Base-by-base conservation (phyloP, 2,888 invertebrate species). In the Ormyrus pomaceus region DNA sequence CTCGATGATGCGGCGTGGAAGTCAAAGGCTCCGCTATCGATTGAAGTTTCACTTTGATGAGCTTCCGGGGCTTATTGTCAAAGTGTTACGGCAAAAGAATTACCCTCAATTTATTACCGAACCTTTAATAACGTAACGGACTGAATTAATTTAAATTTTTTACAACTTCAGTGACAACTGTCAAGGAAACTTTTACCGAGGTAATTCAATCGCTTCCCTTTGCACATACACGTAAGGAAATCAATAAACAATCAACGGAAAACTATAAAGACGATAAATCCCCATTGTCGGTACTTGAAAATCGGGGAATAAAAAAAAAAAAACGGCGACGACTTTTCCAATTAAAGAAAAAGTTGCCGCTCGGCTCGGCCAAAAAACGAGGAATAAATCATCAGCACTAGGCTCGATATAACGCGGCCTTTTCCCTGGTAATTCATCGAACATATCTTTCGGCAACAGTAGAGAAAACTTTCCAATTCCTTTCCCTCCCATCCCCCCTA, bases 391-490 rank as follows among this genome's bases (percentile, higher is more conserved):
- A 77, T 34, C 34, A 76, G 46, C 50, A 10, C 34, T 34, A 53
- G 46, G 11, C 11, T 34, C 34, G 70, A 76, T 46, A 34, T 69
- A 58, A 46, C 13, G 45, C 8, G 19, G 8, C 13, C 71, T 19
- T 13, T 55, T 68, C 62, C 55, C 45, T 8, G 71, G 71, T 72
- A 72, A 80, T 76, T 80, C 76, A 72, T 80, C 80, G 71, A 80
- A 62, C 71, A 51, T 71, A 76, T 76, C 71, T 71, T 66, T 66
- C 75, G 65, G 58, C 65, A 70, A 45, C 51, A 62, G 68, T 53
- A 48, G 65, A 62, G 71, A 76, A 76, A 80, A 80, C 75, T 76
- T 76, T 71, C 50, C 76, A 58, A 6, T 13, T 66, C 61, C 55
- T 64, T 50, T 69, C 48, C 11, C 50, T 8, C 8, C 0, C 64